Base-by-base conservation (phyloP, 92 coral and sea anemone species). In the Anthopleura xanthogrammica region DNA sequence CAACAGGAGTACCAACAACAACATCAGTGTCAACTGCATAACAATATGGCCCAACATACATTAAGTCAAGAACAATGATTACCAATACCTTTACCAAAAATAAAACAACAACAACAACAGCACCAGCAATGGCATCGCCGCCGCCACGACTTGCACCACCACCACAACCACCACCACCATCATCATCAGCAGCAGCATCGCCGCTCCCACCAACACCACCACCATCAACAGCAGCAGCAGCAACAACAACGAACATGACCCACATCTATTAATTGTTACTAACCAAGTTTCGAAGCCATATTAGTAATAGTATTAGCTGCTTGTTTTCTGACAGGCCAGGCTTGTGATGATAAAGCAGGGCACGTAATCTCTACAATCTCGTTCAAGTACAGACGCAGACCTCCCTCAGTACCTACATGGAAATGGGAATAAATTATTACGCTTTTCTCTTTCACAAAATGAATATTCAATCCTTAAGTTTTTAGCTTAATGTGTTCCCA, bases 311-410 rank as follows among this genome's bases (percentile, higher is more conserved):
- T 86, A 19, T 83, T 84, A 0, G 99, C 98, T 3, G 99, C 99
- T 62, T 97, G 97, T 16, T 90, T 90, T 80, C 90, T 94, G 36
- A 91, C 90, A 11, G 83, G 88, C 99, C 99, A 97, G 41, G 97
- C 91, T 81, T 97, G 98, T 19, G 95, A 90, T 41, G 91, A 68
- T 80, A 97, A 83, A 43, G 98, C 94, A 11, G 97, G 78, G 36
- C 97, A 97, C 41, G 94, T 82, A 89, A 97, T 97, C 13, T 85
- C 88, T 22, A 92, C 91, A 78, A 97, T 88, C 75, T 97, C 99
- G 17, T 78, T 90, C 60, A 92, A 76, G 81, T 94, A 97, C 46
- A 97, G 93, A 70, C 94, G 94, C 52, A 97, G 87, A 6, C 99
- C 99, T 79, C 92, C 94, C 48, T 91, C 93, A 22, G 98, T 94